Conservation (phyloP, 2,113 vertebrate species). For the Lota lota region DNA sequence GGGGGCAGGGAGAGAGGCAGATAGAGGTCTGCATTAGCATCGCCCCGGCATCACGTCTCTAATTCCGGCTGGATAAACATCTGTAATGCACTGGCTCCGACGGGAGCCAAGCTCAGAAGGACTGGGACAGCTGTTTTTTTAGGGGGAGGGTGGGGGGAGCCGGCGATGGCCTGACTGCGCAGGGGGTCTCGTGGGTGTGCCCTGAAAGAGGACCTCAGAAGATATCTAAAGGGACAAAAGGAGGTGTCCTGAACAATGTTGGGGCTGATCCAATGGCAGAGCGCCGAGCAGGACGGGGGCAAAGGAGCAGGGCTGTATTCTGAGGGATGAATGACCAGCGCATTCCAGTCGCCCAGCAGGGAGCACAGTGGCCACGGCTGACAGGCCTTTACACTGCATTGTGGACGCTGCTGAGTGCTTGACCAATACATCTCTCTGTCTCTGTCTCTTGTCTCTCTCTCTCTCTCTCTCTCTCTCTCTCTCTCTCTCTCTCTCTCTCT, state of each 20-base stretch:
- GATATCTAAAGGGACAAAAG: constrained; percentile 68
- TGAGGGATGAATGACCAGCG: constrained; percentile 61
- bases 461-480: background rate
- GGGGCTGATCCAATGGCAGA: constrained; percentile 60
- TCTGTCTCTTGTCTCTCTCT: constrained; percentile 4
- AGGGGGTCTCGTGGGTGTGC: constrained; percentile 56
- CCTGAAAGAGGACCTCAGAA: constrained; percentile 66
- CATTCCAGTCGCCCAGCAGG: constrained; percentile 69
- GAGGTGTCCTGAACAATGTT: constrained; percentile 65
- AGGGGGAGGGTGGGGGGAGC: constrained; percentile 3
- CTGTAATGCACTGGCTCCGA: constrained; percentile 66
- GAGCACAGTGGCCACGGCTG: constrained; percentile 63
- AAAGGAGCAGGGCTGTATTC: constrained; percentile 67
- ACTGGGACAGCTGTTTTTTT: constrained; percentile 70
- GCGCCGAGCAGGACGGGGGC: constrained; percentile 59
- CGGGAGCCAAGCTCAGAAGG: constrained; percentile 57
- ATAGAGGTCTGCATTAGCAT: constrained; percentile 47
- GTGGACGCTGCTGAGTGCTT: constrained; percentile 59
- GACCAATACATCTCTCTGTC: constrained; percentile 57
- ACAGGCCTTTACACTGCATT: constrained; percentile 62
- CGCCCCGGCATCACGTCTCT: constrained; percentile 14
- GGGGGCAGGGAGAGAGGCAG: constrained; percentile 8
- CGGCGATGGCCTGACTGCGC: constrained; percentile 48
- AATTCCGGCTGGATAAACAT: constrained; percentile 66
- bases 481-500: constrained; percentile 3